Evolutionary conservation across 2,888 invertebrate genomes (phyloP).

Genomic region (Trissolcus japonicus): DNA sequence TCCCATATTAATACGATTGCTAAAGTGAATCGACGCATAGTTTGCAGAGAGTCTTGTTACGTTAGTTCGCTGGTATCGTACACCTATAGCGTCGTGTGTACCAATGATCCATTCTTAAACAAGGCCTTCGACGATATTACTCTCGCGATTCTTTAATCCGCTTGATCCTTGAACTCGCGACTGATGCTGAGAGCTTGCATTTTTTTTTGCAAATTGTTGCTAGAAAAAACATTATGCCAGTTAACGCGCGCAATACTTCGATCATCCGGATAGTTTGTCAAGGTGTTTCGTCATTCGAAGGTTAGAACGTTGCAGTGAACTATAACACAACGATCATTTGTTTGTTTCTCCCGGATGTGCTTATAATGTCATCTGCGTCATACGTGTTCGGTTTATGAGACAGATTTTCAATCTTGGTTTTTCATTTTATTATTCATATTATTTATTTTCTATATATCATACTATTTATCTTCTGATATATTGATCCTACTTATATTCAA

Average conservation of each 20-base stretch:
- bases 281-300: slow-evolving; percentile 48
- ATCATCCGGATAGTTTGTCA: slow-evolving; percentile 53
- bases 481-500: no score
- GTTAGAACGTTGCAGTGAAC: slow-evolving; percentile 41
- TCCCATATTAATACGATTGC: slow-evolving; percentile 45
- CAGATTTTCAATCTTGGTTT: no score
- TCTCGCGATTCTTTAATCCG: slow-evolving; percentile 50
- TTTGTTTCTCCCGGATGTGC: slow-evolving; percentile 50
- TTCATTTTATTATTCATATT: no score
- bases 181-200: slow-evolving; percentile 44
- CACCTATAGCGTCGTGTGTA: slow-evolving; percentile 31
- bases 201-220: slow-evolving; percentile 26
- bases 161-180: slow-evolving; percentile 56
- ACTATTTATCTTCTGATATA: no score
- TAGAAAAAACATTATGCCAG: slow-evolving; percentile 42
- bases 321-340: slow-evolving; percentile 49
- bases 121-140: slow-evolving; percentile 45
- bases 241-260: slow-evolving; percentile 42
- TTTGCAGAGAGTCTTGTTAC: slow-evolving; percentile 30
- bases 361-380: slow-evolving; percentile 41
- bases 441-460: no score
- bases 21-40: slow-evolving; percentile 36
- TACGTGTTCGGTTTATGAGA: slow-evolving; percentile 16
- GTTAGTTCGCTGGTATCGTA: slow-evolving; percentile 34
- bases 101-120: slow-evolving; percentile 46